phyloP scores from a whole-genome alignment of 1,140 invertebrate genomes.

The Phocides pigmalion region DNA sequence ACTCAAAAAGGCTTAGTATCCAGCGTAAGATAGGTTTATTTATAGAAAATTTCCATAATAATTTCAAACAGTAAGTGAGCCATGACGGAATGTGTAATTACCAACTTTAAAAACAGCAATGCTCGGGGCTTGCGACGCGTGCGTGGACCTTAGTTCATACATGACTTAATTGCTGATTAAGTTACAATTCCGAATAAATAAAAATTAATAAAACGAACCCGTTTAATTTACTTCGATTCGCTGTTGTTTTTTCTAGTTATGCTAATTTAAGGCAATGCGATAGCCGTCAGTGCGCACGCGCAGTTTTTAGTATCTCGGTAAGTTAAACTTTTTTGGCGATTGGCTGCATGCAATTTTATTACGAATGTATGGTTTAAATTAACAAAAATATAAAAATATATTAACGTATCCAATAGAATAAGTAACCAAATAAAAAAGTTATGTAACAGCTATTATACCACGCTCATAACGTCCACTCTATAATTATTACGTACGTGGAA shows the following conservation, averaged over 20 bases:
- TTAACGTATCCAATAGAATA: no score
- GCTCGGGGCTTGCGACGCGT: slow-evolving; percentile 44
- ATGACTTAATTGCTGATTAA: slow-evolving; percentile 52
- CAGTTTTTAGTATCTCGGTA: neutral
- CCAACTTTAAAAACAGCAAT: slow-evolving; percentile 29
- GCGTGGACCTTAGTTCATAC: slow-evolving; percentile 42
- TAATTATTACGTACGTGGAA: no score
- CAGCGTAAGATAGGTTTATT: slow-evolving; percentile 10
- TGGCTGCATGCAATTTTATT: neutral
- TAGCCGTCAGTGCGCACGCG: slow-evolving; percentile 8
- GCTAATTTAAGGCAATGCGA: slow-evolving; percentile 10
- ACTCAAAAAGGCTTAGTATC: slow-evolving; percentile 7
- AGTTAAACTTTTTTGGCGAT: neutral
- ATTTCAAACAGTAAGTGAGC: slow-evolving; percentile 33
- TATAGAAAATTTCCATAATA: slow-evolving; percentile 42
- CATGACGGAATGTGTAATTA: slow-evolving; percentile 41
- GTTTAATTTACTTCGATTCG: slow-evolving; percentile 13
- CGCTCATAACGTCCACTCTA: no score
- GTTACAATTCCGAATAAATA: slow-evolving; percentile 34
- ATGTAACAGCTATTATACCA: no score
- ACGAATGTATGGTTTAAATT: neutral
- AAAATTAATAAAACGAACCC: slow-evolving; percentile 28
- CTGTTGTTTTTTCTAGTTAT: slow-evolving; percentile 16
- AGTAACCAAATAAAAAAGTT: no score
- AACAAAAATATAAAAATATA: no score